These are phyloP conservation scores for Temnothorax curvispinosus DNA, from an alignment of 1,140 invertebrate genomes.

Conservation along the genomic window DNA sequence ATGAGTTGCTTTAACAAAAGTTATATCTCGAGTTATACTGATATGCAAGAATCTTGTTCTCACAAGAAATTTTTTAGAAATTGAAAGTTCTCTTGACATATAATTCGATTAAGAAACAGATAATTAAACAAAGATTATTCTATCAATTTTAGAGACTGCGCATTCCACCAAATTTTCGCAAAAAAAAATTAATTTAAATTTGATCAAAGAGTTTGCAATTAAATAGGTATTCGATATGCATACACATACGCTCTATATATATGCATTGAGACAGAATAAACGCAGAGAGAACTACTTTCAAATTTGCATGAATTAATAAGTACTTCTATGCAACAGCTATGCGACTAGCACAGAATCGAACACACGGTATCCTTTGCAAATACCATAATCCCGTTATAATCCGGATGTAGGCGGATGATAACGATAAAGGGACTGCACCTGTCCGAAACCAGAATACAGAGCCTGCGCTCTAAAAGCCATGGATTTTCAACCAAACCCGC, in stretches of 20 bases:
- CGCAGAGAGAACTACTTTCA: slow-evolving; percentile 26
- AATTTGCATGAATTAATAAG: slow-evolving; percentile 53
- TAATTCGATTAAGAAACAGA: not conserved
- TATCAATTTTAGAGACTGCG: not conserved
- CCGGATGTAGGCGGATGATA: slow-evolving; percentile 36
- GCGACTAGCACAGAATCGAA: slow-evolving; percentile 25
- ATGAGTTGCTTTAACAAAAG: not conserved
- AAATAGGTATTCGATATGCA: not conserved
- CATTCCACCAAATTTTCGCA: not conserved
- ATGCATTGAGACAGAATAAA: not conserved
- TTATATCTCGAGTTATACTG: not conserved
- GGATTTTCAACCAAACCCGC: slow-evolving; percentile 41
- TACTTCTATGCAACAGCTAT: not conserved
- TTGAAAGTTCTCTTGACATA: not conserved
- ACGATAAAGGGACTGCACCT: slow-evolving; percentile 51
- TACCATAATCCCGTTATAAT: slow-evolving; percentile 47
- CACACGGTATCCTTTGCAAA: slow-evolving; percentile 23
- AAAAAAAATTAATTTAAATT: not conserved
- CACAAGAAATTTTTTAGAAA: not conserved
- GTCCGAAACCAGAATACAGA: slow-evolving; percentile 8
- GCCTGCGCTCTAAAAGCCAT: slow-evolving; percentile 11
- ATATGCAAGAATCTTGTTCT: not conserved
- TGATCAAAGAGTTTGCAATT: not conserved
- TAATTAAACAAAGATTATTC: not conserved
- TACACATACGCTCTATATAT: not conserved